Evolutionary conservation across 2,113 vertebrate genomes (phyloP), one percentile per base, ranked within the genome.

Genomic region (Bos indicus): DNA sequence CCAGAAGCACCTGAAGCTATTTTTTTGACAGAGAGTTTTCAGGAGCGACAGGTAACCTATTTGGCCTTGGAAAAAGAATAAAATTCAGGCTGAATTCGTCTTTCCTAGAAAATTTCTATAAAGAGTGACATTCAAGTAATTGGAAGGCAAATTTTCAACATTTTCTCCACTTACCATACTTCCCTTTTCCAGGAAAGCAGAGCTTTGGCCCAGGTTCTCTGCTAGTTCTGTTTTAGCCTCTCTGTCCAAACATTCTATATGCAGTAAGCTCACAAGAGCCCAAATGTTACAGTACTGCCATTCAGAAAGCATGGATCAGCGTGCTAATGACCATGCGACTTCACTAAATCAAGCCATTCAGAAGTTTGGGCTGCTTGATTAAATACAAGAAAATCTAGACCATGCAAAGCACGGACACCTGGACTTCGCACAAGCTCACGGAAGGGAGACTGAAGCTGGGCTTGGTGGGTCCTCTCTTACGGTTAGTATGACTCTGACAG

Each of bases 31-130:
- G 87, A 91, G 87, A 64, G n/a, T 88, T 96, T 96, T 71, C n/a
- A 60, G 82, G 56, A 91, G 21, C 94, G 30, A 93, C 74, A 96
- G 77, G 88, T 88, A 92, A 97, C 77, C 88, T 62, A 81, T 51
- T 10, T 96, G 97, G 85, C 97, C 88, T 97, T 89, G 26, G 64
- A 96, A 96, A 86, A 88, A 93, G 67, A 91, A 86, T 43, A 71
- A 83, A 94, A 71, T 81, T 57, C 90, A 90, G 56, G 81, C 60
- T 64, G 84, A 92, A 91, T 92, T 94, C 33, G 40, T 94, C 88
- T 91, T 95, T 51, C 52, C 90, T 52, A 88, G 67, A 83, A 96
- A 62, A 52, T 28, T 46, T 89, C 82, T 88, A 16, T 86, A 52
- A 86, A 81, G 57, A 85, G 57, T 67, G 78, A 21, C 91, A 92